A percentile compares a stretch with the other conserved stretches of the same genome.
Conservation (phyloP, 1,140 invertebrate species). For the Trissolcus basalis region DNA sequence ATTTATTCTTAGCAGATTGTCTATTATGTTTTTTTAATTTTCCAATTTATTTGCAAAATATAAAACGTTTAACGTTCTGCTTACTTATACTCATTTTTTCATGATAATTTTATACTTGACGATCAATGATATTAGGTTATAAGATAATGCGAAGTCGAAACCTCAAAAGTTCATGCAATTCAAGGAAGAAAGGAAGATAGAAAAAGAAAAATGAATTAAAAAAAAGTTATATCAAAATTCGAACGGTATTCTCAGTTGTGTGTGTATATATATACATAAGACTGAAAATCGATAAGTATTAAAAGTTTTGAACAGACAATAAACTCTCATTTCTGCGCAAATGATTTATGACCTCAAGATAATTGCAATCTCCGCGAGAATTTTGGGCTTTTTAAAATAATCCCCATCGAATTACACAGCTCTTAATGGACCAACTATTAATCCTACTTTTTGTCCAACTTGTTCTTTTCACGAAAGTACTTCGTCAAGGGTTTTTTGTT, state of each 20-base stretch:
- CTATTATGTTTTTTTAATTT: too few relatives aligned
- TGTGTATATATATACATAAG: too few relatives aligned
- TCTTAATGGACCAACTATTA: conserved; percentile 65
- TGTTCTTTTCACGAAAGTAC: too few relatives aligned
- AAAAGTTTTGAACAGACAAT: conserved; percentile 17
- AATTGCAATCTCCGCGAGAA: conserved; percentile 67
- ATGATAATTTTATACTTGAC: conserved; percentile 20
- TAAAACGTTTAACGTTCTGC: too few relatives aligned
- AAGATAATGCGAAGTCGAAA: conserved; percentile 37
- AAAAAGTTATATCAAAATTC: neutral
- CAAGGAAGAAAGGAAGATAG: too few relatives aligned
- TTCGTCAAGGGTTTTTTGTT: too few relatives aligned
- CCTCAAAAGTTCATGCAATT: too few relatives aligned
- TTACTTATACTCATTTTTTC: conserved; percentile 9
- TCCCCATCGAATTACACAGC: conserved; percentile 65
- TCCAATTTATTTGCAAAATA: too few relatives aligned
- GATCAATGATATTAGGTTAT: conserved; percentile 44
- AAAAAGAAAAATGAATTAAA: too few relatives aligned
- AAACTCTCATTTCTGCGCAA: conserved; percentile 37
- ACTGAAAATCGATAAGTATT: conserved; percentile 9
- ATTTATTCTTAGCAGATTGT: too few relatives aligned
- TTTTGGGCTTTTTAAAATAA: conserved; percentile 68
- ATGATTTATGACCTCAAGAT: conserved; percentile 69
- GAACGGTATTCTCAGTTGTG: neutral
- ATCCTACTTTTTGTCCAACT: conserved; percentile 45